Conservation (phyloP, 2,797 vertebrate genomes). For the Mormyrops attenuatus region DNA sequence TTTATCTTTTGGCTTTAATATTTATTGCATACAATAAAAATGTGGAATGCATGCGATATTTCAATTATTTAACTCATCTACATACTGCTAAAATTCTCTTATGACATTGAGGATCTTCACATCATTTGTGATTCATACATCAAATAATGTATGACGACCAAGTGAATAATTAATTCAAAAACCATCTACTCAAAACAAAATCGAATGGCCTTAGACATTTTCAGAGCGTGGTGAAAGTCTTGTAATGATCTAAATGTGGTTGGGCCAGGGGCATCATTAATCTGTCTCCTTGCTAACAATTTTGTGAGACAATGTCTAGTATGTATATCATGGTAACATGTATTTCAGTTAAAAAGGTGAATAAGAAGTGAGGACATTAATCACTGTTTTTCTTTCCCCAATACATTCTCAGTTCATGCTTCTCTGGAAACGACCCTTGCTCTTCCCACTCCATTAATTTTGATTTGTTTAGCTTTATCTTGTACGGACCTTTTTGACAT, state of each 20-base stretch:
- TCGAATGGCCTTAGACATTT: background rate
- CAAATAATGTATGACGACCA: background rate
- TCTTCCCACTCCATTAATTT: background rate
- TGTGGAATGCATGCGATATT: background rate
- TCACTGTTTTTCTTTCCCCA: background rate
- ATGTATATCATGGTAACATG: background rate
- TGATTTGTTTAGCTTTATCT: background rate
- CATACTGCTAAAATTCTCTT: background rate
- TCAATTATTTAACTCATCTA: background rate
- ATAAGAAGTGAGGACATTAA: background rate
- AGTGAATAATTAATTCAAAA: background rate
- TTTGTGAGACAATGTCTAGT: background rate
- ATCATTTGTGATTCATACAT: background rate
- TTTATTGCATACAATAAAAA: background rate
- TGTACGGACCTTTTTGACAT: background rate
- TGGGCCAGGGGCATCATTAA: background rate
- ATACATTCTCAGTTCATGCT: background rate
- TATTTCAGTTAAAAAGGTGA: background rate
- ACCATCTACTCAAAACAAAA: conserved; percentile 4
- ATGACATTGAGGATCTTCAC: background rate
- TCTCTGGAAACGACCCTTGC: background rate
- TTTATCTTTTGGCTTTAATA: background rate
- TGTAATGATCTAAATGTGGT: background rate
- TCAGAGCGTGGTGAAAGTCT: background rate
- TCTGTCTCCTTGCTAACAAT: background rate